Percentiles rank a stretch among this genome's conserved stretches.
phyloP scores from a whole-genome alignment of 1,140 invertebrate genomes.

The Stegodyphus dumicola region DNA sequence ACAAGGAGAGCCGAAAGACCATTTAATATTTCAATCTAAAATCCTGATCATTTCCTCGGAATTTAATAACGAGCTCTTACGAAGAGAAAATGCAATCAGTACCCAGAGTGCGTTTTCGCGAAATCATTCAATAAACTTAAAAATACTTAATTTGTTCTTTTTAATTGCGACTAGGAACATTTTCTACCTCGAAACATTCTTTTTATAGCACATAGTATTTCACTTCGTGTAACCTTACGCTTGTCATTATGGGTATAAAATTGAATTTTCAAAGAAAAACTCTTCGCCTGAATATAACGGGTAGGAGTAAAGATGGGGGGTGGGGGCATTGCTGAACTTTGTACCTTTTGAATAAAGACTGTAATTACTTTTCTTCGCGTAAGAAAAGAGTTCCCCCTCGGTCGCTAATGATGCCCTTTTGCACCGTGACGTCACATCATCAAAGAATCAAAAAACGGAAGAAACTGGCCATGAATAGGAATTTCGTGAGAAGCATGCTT shows the following conservation, averaged over 20 bases:
- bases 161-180: conserved; percentile 40
- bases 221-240: conserved; percentile 38
- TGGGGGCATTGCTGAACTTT: conserved; percentile 15
- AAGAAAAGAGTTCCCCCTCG: conserved; percentile 47
- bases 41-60: too few species aligned
- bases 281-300: not conserved
- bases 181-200: not conserved
- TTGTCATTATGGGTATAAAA: conserved; percentile 52
- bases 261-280: conserved; percentile 55
- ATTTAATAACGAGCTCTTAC: too few species aligned
- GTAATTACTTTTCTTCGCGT: conserved; percentile 54
- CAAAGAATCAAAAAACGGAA: conserved; percentile 46
- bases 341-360: conserved; percentile 52
- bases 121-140: too few species aligned
- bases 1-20: too few species aligned
- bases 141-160: conserved; percentile 28
- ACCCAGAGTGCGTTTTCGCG: too few species aligned
- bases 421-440: conserved; percentile 50
- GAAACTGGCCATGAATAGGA: conserved; percentile 32
- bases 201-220: not conserved
- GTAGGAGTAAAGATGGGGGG: not conserved
- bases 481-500: conserved; percentile 51
- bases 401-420: conserved; percentile 55
- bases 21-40: too few species aligned
- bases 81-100: too few species aligned